Percentiles rank a stretch among this genome's conserved stretches.
These are phyloP conservation scores for Synanthedon tipuliformis DNA, from an alignment of 2,888 invertebrate species.

Conservation along the genomic window DNA sequence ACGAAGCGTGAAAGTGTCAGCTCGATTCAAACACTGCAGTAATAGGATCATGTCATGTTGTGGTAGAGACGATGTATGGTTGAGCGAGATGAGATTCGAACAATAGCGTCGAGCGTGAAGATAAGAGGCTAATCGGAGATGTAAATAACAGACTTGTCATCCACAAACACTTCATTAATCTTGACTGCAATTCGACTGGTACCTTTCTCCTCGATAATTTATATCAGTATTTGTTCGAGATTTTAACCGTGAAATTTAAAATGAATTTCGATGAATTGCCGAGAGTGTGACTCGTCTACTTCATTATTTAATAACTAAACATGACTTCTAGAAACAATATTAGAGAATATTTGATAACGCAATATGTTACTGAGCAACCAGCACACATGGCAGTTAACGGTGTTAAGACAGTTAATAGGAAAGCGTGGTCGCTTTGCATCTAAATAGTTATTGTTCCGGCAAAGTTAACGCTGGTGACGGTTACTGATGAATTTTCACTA, in stretches of 20 bases:
- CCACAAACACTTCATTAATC: constrained; percentile 17
- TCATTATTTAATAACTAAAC: too few relatives aligned
- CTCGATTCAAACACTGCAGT: background rate
- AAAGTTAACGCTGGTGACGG: constrained; percentile 5
- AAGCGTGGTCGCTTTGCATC: background rate
- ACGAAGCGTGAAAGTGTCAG: background rate
- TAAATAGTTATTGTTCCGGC: background rate
- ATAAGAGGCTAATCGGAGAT: background rate
- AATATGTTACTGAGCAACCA: too few relatives aligned
- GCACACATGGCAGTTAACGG: background rate
- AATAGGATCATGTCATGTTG: constrained; percentile 2
- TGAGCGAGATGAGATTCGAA: background rate
- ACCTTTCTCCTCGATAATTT: constrained; percentile 7
- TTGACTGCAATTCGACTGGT: constrained; percentile 12
- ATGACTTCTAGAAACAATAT: too few relatives aligned
- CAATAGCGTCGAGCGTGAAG: background rate
- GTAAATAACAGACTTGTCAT: constrained; percentile 7
- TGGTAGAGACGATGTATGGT: background rate
- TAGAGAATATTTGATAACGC: too few relatives aligned
- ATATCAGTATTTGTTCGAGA: too few relatives aligned
- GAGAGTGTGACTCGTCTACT: too few relatives aligned
- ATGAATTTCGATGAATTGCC: too few relatives aligned
- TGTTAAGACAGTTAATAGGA: background rate
- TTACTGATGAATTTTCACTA: constrained; percentile 14
- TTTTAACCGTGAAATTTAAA: too few relatives aligned